Evolutionary conservation across 2,888 invertebrate genomes (phyloP).

Genomic region (Charanyca ferruginea): DNA sequence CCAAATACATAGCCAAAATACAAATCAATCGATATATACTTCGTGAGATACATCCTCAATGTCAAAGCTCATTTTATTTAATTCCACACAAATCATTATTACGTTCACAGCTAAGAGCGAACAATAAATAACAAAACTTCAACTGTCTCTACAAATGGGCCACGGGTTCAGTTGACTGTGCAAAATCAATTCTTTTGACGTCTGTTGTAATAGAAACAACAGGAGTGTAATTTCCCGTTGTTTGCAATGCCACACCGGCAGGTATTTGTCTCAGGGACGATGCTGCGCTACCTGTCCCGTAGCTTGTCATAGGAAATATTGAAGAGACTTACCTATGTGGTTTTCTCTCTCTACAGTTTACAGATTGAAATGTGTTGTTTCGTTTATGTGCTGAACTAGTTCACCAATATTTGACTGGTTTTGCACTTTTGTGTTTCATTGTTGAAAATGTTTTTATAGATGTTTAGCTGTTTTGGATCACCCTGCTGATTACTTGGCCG

Average conservation of each 20-base stretch:
- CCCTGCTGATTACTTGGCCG: too few species aligned
- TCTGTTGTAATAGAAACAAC: conserved; percentile 69
- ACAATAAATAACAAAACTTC: conserved; percentile 46
- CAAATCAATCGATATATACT: neutral
- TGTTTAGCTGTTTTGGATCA: too few species aligned
- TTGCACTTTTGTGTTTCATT: neutral
- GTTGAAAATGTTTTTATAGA: neutral
- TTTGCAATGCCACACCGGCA: conserved; percentile 47
- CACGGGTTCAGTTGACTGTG: conserved; percentile 56
- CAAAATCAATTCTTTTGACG: conserved; percentile 71
- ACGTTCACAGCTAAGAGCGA: conserved; percentile 25
- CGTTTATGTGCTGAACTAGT: neutral
- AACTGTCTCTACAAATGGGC: conserved; percentile 46
- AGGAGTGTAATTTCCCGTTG: conserved; percentile 69
- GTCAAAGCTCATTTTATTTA: conserved; percentile 1
- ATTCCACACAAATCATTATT: conserved; percentile 31
- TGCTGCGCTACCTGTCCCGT: conserved; percentile 22
- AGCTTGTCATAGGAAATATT: conserved; percentile 41
- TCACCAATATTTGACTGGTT: conserved; percentile 2
- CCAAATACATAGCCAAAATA: neutral
- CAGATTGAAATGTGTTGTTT: neutral
- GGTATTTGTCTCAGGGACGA: conserved; percentile 48
- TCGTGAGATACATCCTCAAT: neutral
- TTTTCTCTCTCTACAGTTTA: conserved; percentile 3
- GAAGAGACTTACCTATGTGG: neutral